A percentile compares a stretch with the other conserved stretches of the same genome.
Evolutionary conservation across 2,113 vertebrate species (phyloP).

Genomic region (Pituophis catenifer): DNA sequence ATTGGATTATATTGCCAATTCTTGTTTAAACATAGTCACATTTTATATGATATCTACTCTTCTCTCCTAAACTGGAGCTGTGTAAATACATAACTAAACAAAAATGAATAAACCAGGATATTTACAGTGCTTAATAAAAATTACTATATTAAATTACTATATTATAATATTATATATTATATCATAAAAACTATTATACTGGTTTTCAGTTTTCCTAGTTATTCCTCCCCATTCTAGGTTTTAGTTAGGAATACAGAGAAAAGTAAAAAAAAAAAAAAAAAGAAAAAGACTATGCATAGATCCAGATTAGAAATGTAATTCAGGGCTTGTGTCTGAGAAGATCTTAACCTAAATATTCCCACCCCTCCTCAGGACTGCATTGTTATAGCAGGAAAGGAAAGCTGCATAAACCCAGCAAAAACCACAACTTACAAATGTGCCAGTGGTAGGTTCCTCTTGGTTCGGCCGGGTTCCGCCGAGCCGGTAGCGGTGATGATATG

Average conservation of each 20-base stretch:
- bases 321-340: neutral
- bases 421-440: neutral
- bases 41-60: neutral
- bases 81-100: neutral
- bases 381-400: neutral
- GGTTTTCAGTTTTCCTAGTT: neutral
- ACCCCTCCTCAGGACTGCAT: neutral
- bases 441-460: no score
- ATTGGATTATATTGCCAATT: neutral
- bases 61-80: neutral
- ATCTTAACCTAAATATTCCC: neutral
- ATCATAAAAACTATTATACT: neutral
- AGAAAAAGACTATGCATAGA: neutral
- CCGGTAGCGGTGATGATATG: no score
- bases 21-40: neutral
- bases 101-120: neutral
- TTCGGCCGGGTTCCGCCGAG: no score
- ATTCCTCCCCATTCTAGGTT: neutral
- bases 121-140: neutral
- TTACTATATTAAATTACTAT: no score
- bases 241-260: neutral
- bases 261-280: neutral
- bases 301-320: neutral
- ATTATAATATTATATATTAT: no score
- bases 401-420: neutral